Evolutionary conservation across 2,888 invertebrate genomes (phyloP).

Genomic region (Drosophila quinaria): DNA sequence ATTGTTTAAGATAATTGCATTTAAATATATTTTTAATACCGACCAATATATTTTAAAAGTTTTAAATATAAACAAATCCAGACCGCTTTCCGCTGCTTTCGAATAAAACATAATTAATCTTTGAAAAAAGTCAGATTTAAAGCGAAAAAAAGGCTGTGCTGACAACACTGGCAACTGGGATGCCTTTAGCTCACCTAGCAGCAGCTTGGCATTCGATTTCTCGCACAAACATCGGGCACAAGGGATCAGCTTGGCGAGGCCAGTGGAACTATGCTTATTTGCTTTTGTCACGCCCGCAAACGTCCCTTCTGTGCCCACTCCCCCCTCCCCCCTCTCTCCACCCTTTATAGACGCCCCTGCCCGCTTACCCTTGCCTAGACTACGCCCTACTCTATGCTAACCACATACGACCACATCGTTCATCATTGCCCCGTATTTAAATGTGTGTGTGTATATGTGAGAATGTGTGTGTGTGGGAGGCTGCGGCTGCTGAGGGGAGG

Average conservation of each 20-base stretch:
- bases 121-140: neutral
- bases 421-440: slow-evolving; percentile 76
- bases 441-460: slow-evolving; percentile 50
- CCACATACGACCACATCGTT: slow-evolving; percentile 83
- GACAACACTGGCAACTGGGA: slow-evolving; percentile 11
- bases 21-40: too few species aligned
- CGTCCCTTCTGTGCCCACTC: slow-evolving; percentile 9
- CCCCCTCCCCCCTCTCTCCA: neutral
- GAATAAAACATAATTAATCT: too few species aligned
- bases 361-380: slow-evolving; percentile 12
- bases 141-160: neutral
- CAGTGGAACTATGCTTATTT: slow-evolving; percentile 68
- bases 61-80: too few species aligned
- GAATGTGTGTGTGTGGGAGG: slow-evolving; percentile 50
- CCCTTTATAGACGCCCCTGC: neutral
- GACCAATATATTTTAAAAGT: too few species aligned
- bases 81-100: too few species aligned
- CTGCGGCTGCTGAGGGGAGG: slow-evolving; percentile 11
- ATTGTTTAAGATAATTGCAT: too few species aligned
- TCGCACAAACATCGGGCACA: slow-evolving; percentile 11
- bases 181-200: slow-evolving; percentile 32
- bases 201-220: slow-evolving; percentile 49
- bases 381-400: slow-evolving; percentile 61
- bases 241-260: slow-evolving; percentile 53
- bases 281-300: slow-evolving; percentile 61